Evolutionary conservation across 2,113 vertebrate species (phyloP), one percentile per base, ranked within the genome.

Genomic region (Dicaeum eximium): DNA sequence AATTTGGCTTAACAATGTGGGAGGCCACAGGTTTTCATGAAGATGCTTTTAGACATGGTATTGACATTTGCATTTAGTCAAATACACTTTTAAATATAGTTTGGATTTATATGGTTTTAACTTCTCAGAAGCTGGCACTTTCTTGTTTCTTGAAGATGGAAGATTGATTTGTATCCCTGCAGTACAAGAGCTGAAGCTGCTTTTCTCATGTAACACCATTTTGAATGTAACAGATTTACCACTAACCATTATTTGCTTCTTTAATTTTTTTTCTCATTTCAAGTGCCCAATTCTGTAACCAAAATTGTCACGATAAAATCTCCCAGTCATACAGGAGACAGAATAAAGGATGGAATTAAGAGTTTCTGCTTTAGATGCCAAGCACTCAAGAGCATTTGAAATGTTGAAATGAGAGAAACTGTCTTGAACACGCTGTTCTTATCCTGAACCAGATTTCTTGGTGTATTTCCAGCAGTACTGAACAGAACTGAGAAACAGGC

Each of bases 391-490:
- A 45, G 15, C 3, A 0, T 93, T 77, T 86, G 67, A 86, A 92
- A 92, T 48, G 45, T 1, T 72, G 75, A 79, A 78, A 60, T 80
- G 79, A 92, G 44, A 88, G 48, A 80, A 93, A 51, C 58, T 80
- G 48, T 80, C 31, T 86, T 90, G 80, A 95, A 83, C 86, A 88
- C 27, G 31, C 48, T 88, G 82, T 93, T 95, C 86, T 83, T 72
- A 72, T n/a, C n/a, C 67, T 69, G 44, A 92, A 80, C 37, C 37
- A 61, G 48, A 83, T 95, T 88, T 95, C 71, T 69, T 69, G 61
- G 40, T 51, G 23, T 30, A 35, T 74, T 85, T 94, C 82, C 85
- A 93, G 57, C 79, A 75, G 13, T 50, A 65, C 24, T 69, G 84
- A 92, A 48, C n/a, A 11, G 23, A 75, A 83, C 50, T 81, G 57